A percentile compares a stretch with the other conserved stretches of the same genome.
Evolutionary conservation across 2,797 vertebrate species (phyloP).

Genomic region (Megalops cyprinoides): DNA sequence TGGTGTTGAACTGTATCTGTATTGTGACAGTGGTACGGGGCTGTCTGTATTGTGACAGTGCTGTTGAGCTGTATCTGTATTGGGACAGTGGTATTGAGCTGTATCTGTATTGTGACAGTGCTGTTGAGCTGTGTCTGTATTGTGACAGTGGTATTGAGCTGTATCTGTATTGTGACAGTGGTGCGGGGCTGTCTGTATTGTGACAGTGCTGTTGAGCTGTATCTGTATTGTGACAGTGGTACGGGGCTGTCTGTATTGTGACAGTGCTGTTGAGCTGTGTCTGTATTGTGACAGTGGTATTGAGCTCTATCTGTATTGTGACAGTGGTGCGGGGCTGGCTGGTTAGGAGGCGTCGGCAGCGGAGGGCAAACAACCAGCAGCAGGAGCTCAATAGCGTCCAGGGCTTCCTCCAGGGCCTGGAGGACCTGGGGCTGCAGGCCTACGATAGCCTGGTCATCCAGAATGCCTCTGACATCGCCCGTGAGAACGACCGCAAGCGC

Average conservation of each 20-base stretch:
- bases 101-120: neutral
- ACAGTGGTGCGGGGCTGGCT: conserved; percentile 90
- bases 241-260: conserved; percentile 27
- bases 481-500: conserved; percentile 74
- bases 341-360: conserved; percentile 76
- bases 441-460: conserved; percentile 82
- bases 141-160: conserved; percentile 14
- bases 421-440: conserved; percentile 76
- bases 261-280: conserved; percentile 18
- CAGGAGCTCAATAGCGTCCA: conserved; percentile 77
- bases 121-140: neutral
- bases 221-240: conserved; percentile 17
- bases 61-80: too few relatives aligned
- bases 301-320: conserved; percentile 24
- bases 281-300: conserved; percentile 26
- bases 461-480: conserved; percentile 81
- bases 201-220: conserved; percentile 2
- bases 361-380: conserved; percentile 71
- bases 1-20: conserved; percentile 23
- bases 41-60: conserved; percentile 23
- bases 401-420: conserved; percentile 76
- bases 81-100: conserved; percentile 10
- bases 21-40: conserved; percentile 13
- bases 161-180: neutral
- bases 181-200: conserved; percentile 24